phyloP scores from a whole-genome alignment of 2,113 vertebrate genomes.

The Tachysurus vachellii region DNA sequence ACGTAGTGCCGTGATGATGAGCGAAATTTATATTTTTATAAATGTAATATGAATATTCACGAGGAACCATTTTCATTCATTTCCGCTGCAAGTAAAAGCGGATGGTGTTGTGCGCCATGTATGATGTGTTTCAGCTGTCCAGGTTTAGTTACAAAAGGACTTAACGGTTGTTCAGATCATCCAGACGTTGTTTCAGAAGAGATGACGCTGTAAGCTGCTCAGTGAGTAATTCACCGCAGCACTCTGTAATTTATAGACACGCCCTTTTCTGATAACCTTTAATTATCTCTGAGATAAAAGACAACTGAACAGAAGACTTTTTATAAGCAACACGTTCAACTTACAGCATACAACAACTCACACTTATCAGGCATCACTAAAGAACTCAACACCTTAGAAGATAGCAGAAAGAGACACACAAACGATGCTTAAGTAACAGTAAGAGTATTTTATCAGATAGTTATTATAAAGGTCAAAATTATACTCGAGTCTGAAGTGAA shows the following conservation, averaged over 20 bases:
- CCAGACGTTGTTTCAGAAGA: background rate
- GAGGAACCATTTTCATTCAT: background rate
- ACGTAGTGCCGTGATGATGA: background rate
- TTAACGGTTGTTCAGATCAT: background rate
- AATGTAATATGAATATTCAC: background rate
- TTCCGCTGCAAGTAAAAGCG: background rate
- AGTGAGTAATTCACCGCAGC: background rate
- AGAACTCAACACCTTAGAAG: background rate
- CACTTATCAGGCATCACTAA: background rate
- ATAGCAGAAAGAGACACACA: background rate
- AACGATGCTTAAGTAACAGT: background rate
- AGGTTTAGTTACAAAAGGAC: background rate
- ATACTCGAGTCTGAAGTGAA: too few species aligned
- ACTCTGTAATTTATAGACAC: background rate
- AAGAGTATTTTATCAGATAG: background rate
- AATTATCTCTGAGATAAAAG: background rate
- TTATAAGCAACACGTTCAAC: background rate
- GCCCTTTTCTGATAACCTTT: background rate
- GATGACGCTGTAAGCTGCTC: background rate
- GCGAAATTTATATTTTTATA: background rate
- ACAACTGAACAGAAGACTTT: background rate
- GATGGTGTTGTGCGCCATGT: too few species aligned
- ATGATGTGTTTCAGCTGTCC: background rate
- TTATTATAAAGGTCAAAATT: too few species aligned
- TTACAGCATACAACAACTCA: background rate